Percentiles rank a stretch among this genome's conserved stretches.
These are phyloP conservation scores for Perizoma affinitatum DNA, from an alignment of 2,888 invertebrate species.

Conservation along the genomic window DNA sequence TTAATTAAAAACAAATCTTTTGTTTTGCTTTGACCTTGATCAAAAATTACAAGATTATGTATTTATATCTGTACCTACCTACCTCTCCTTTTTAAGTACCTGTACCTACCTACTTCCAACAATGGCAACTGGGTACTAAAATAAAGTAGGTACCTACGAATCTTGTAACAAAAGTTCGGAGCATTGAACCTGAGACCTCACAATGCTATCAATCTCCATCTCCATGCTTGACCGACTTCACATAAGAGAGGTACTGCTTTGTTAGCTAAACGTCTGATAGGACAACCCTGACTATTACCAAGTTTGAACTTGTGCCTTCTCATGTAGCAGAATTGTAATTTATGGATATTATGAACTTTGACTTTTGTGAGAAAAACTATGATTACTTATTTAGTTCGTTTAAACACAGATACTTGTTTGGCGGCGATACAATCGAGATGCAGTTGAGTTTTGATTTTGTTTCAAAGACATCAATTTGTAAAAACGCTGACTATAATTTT, in stretches of 20 bases:
- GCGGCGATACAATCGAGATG: no score
- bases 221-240: conserved; percentile 41
- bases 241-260: conserved; percentile 27
- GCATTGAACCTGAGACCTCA: conserved; percentile 53
- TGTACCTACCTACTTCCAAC: no score
- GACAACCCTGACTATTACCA: conserved; percentile 7
- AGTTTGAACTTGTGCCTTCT: not conserved
- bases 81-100: no score
- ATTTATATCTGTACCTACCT: no score
- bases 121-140: not conserved
- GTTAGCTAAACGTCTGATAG: conserved; percentile 3
- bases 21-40: no score
- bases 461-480: not conserved
- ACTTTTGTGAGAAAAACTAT: not conserved
- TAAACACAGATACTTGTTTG: no score
- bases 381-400: no score
- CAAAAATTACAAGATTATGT: no score
- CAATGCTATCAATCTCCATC: conserved; percentile 50
- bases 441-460: no score
- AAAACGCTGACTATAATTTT: no score
- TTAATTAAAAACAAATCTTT: no score
- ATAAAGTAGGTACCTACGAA: not conserved
- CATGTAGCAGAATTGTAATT: conserved; percentile 2
- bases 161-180: conserved; percentile 30
- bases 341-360: conserved; percentile 1